Base-by-base conservation (phyloP, 2,797 vertebrate genomes). In the Smutsia gigantea region DNA sequence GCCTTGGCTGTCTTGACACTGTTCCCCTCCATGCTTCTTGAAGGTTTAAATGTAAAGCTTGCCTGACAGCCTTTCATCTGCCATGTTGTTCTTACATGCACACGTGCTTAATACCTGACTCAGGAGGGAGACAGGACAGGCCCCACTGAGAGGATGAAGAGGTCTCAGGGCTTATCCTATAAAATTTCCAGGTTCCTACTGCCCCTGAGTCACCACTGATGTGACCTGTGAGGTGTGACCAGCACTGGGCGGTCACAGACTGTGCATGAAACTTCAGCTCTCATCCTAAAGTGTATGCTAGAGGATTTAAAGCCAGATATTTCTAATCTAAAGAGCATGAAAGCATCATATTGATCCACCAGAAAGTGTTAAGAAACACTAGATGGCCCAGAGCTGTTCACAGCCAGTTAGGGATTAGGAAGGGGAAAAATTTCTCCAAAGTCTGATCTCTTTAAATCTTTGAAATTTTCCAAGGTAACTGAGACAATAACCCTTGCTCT, bases 371-470 rank as follows among this genome's bases (percentile, higher is more conserved):
- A 85, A 53, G 91, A 88, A 97, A 94, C 55, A 53, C 51, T 59
- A 61, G 81, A 78, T 25, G 29, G 75, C 19, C 49, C 64, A 85
- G 21, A 94, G 91, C 90, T 13, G 8, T 95, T 78, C 66, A 59
- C 78, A 96, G 77, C n/a, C 84, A 90, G 87, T 84, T 64, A 90
- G 95, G 64, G 84, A 95, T 93, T 90, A 96, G 96, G 66, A 82
- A 78, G 21, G 7, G 29, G 0, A 42, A 90, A 87, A 31, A 42
- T 17, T 27, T 78, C 66, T 93, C 53, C 29, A 1, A 95, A 94
- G 37, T 87, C 34, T 53, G 83, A 63, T 82, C 68, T 97, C 64
- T 78, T 97, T 87, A 90, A 89, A 90, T 92, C 82, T 92, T 78
- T 88, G 29, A 87, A 92, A 83, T 23, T 79, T 83, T 8, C 49